Base-by-base conservation (phyloP, 2,888 invertebrate species). In the Lasius platythorax region DNA sequence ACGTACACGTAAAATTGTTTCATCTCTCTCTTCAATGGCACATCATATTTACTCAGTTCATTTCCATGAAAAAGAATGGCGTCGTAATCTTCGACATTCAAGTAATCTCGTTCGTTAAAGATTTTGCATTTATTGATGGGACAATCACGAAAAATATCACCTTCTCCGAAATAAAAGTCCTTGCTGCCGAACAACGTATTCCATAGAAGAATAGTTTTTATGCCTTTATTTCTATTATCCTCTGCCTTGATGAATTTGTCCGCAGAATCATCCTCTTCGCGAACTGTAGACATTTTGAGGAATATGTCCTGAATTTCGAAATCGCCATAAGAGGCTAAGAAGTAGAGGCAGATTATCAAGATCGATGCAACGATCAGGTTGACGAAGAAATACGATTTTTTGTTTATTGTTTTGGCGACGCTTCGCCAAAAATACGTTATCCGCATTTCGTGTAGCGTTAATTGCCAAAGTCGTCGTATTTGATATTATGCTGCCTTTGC, bases 41-140 rank as follows among this genome's bases (percentile, higher is more conserved):
- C 73, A 0, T 95, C 93, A 4, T 70, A 9, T 0, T 91, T 43
- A 3, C 93, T 64, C 6, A 95, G 91, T 43, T 85, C 90, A 12
- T 95, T 95, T 0, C 94, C 94, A 87, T 96, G 96, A 87, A 96
- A 96, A 1, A 96, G 87, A 5, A 96, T 91, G 0, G 96, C 96
- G 87, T 96, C 96, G 88, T 95, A 96, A 50, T 95, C 90, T 3
- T 95, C 94, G 9, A 95, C 85, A 0, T 95, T 92, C 23, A 95
- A 66, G 18, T 92, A 88, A 3, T 91, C 92, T 56, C 93, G 95
- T 11, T 95, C 91, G 84, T 94, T 93, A 1, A 95, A 96, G 1
- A 96, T 89, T 85, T 94, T 95, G 89, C 96, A 96, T 84, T 95
- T 94, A 23, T 94, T 94, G 0, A 94, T 92, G 0, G 95, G 88